Evolutionary conservation across 1,140 invertebrate species (phyloP).

Genomic region (Drosophila rhopaloa): DNA sequence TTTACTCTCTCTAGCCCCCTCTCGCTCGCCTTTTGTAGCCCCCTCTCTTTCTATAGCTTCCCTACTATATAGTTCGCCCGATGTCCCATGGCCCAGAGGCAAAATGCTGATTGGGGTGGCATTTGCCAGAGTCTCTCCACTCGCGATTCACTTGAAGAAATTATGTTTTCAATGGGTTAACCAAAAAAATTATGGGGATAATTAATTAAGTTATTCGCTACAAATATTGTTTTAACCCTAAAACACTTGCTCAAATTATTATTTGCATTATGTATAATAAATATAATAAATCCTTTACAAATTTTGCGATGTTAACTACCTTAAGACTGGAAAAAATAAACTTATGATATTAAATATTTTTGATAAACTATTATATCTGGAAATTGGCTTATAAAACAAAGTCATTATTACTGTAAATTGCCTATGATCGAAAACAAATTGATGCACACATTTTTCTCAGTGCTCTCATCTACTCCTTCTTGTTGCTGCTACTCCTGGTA

Average conservation of each 20-base stretch:
- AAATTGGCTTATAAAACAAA: too few species aligned
- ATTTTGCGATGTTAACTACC: too few species aligned
- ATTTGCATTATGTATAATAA: too few species aligned
- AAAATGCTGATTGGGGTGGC: conserved; percentile 77
- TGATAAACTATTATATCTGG: too few species aligned
- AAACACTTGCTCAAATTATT: background rate
- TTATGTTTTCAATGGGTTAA: background rate
- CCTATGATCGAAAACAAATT: background rate
- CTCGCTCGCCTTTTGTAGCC: background rate
- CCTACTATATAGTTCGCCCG: conserved; percentile 37
- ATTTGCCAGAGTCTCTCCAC: conserved; percentile 47
- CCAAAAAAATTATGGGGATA: background rate
- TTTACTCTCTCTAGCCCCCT: conserved; percentile 2
- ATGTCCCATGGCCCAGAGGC: conserved; percentile 71
- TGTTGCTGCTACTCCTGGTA: conserved; percentile 39
- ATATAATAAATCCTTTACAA: too few species aligned
- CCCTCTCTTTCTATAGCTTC: conserved; percentile 5
- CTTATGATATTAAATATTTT: too few species aligned
- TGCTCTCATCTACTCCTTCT: conserved; percentile 33
- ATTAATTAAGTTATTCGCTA: too few species aligned
- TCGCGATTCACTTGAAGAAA: conserved; percentile 15
- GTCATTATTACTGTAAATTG: too few species aligned
- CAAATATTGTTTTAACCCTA: too few species aligned
- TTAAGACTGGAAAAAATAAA: too few species aligned
- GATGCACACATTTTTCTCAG: background rate